Evolutionary conservation across 2,113 vertebrate genomes (phyloP).

Genomic region (Archocentrus centrarchus): DNA sequence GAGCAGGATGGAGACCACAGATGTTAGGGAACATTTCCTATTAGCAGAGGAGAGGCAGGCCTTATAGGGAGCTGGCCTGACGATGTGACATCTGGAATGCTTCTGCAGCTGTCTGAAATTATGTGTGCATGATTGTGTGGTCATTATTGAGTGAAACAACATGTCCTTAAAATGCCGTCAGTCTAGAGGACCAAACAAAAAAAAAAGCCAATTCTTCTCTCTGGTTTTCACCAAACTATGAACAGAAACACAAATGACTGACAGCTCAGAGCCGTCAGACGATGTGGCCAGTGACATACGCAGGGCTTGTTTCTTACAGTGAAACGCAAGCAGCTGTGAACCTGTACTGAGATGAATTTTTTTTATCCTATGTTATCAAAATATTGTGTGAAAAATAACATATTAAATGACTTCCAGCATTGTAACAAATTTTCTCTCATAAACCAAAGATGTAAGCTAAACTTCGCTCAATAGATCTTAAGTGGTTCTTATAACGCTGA

Average conservation of each 20-base stretch:
- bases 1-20: constrained; percentile 59
- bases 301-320: not conserved
- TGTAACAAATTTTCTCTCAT: not conserved
- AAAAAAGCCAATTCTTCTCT: not conserved
- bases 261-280: not conserved
- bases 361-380: not conserved
- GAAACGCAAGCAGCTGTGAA: not conserved
- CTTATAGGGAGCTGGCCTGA: constrained; percentile 42
- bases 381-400: not conserved
- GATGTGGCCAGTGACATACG: not conserved
- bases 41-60: constrained; percentile 54
- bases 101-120: constrained; percentile 25
- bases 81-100: constrained; percentile 55
- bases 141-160: constrained; percentile 1
- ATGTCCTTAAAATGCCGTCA: constrained; percentile 23
- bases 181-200: not conserved
- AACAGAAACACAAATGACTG: not conserved
- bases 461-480: not conserved
- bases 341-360: not conserved
- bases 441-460: not conserved
- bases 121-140: not conserved
- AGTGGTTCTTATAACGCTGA: not conserved
- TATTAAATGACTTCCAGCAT: not conserved
- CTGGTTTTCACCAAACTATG: not conserved
- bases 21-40: constrained; percentile 70